Evolutionary conservation across 2,797 vertebrate genomes (phyloP).

Genomic region (Lateolabrax maculatus): DNA sequence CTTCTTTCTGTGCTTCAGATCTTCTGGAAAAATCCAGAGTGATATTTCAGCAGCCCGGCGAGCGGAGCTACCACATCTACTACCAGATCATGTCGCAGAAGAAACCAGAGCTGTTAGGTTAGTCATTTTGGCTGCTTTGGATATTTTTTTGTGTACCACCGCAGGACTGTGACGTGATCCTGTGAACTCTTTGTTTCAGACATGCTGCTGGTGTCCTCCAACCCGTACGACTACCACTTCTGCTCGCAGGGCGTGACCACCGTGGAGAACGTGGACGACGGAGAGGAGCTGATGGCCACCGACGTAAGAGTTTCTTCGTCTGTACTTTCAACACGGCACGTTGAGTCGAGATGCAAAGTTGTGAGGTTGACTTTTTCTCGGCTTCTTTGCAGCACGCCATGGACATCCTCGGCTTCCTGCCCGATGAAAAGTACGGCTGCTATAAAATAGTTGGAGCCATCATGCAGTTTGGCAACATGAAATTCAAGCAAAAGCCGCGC

Average conservation of each 20-base stretch:
- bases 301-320: slow-evolving; percentile 84
- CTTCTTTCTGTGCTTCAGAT: slow-evolving; percentile 80
- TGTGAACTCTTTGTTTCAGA: slow-evolving; percentile 80
- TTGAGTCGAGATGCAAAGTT: neutral
- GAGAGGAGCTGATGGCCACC: slow-evolving; percentile 91
- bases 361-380: neutral
- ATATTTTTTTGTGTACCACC: neutral
- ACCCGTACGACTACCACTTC: slow-evolving; percentile 96
- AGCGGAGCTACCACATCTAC: slow-evolving; percentile 95
- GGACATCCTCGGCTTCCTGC: slow-evolving; percentile 93
- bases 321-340: neutral
- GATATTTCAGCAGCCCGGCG: slow-evolving; percentile 96
- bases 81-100: slow-evolving; percentile 97
- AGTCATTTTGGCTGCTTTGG: neutral
- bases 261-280: slow-evolving; percentile 93
- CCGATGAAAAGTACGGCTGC: slow-evolving; percentile 92
- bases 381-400: slow-evolving; percentile 87
- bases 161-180: neutral
- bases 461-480: slow-evolving; percentile 98
- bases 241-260: slow-evolving; percentile 95
- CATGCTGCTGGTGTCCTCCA: slow-evolving; percentile 94
- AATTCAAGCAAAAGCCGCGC: slow-evolving; percentile 95
- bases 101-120: slow-evolving; percentile 94
- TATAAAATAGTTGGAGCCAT: slow-evolving; percentile 96
- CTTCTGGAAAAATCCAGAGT: slow-evolving; percentile 98